These are phyloP conservation scores for Drosophila multiciliata DNA, from an alignment of 2,888 invertebrate species.

Conservation along the genomic window DNA sequence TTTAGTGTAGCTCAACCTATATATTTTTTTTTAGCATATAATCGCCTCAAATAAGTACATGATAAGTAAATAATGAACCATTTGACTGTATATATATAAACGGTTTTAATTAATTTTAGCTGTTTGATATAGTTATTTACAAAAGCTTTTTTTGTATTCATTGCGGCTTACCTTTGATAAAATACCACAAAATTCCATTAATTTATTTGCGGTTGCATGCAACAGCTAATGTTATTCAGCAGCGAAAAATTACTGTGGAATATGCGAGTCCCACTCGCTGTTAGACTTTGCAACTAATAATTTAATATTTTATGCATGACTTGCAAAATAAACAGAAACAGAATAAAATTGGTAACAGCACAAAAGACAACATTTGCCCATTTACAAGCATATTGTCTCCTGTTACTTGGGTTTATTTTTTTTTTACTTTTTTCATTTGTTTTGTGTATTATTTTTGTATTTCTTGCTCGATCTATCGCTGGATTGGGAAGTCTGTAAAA, in stretches of 20 bases:
- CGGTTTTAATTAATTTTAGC: constrained; percentile 42
- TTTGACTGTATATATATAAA: constrained; percentile 31
- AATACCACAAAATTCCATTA: constrained; percentile 53
- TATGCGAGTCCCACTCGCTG: constrained; percentile 1
- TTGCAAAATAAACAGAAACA: constrained; percentile 76
- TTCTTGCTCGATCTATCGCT: not conserved
- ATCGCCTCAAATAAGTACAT: constrained; percentile 19
- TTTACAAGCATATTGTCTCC: constrained; percentile 59
- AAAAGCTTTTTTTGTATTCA: constrained; percentile 27
- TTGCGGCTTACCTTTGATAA: constrained; percentile 32
- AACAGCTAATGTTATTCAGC: constrained; percentile 27
- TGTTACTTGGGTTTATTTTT: constrained; percentile 18
- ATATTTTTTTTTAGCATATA: not conserved
- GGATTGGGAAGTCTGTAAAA: constrained; percentile 40
- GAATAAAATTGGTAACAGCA: constrained; percentile 55
- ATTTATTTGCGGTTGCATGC: constrained; percentile 55
- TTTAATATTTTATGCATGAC: constrained; percentile 81
- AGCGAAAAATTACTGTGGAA: constrained; percentile 31
- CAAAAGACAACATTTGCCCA: constrained; percentile 52
- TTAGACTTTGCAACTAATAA: constrained; percentile 68
- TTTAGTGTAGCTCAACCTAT: not conserved
- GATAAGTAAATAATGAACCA: constrained; percentile 23
- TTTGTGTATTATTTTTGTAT: not conserved
- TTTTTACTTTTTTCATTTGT: not conserved
- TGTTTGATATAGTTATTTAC: constrained; percentile 22